A percentile compares a stretch with the other conserved stretches of the same genome.
Conservation (phyloP, 2,113 vertebrate genomes). For the Zapus hudsonius region DNA sequence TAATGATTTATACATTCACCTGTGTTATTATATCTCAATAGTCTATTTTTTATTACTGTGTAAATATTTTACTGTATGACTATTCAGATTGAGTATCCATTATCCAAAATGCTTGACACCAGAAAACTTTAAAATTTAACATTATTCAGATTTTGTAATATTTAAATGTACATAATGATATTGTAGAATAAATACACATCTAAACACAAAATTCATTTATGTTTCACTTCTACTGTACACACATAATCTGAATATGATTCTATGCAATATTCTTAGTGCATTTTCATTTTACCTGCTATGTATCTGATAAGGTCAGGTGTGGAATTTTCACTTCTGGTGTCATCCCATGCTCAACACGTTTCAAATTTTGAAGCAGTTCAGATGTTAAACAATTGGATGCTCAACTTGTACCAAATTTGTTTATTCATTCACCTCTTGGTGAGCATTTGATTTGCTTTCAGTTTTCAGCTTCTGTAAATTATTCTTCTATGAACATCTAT, state of each 20-base stretch:
- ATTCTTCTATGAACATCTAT: neutral
- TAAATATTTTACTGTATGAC: neutral
- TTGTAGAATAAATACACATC: neutral
- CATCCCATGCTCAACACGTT: neutral
- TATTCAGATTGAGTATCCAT: neutral
- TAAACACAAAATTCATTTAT: neutral
- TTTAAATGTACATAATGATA: neutral
- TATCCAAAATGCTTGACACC: neutral
- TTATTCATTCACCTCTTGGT: neutral
- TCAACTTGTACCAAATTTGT: neutral
- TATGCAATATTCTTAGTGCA: neutral
- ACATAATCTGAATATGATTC: neutral
- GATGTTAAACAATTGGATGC: neutral
- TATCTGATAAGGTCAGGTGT: neutral
- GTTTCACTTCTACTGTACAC: no score
- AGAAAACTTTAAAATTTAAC: neutral
- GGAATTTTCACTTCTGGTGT: neutral
- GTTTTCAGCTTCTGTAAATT: neutral
- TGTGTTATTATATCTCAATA: neutral
- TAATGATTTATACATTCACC: neutral
- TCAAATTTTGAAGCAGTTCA: neutral
- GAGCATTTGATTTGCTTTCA: neutral
- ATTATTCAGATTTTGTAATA: neutral
- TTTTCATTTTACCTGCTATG: neutral
- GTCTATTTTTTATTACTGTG: neutral